These are phyloP conservation scores for Falco rusticolus DNA, from an alignment of 2,797 vertebrate genomes.

Conservation along the genomic window DNA sequence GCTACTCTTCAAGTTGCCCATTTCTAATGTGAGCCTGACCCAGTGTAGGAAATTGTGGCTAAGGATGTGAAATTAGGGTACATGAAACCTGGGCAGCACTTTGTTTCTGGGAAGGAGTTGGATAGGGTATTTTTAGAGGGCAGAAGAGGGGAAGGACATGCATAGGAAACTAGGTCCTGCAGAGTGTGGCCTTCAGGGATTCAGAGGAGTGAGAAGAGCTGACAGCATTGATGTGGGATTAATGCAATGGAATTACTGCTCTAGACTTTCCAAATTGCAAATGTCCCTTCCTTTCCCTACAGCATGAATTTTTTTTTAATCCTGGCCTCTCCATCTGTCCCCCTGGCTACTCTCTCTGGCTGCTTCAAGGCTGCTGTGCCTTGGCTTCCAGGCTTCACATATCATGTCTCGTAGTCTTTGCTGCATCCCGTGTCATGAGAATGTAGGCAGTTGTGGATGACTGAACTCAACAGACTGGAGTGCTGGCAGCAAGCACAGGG, in stretches of 20 bases:
- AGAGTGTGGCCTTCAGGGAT: neutral
- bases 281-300: conserved; percentile 35
- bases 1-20: neutral
- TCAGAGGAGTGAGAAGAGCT: conserved; percentile 26
- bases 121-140: conserved; percentile 17
- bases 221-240: neutral
- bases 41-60: neutral
- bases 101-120: neutral
- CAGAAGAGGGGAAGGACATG: neutral
- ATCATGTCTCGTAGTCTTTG: conserved; percentile 45
- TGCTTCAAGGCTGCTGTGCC: conserved; percentile 55
- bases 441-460: conserved; percentile 2
- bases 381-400: conserved; percentile 17
- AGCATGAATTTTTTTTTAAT: conserved; percentile 62
- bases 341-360: conserved; percentile 64
- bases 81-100: neutral
- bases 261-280: conserved; percentile 50
- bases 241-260: neutral
- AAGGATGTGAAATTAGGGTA: neutral
- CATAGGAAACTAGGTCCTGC: conserved; percentile 12
- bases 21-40: neutral
- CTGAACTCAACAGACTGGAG: conserved; percentile 11
- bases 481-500: neutral
- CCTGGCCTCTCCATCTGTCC: conserved; percentile 50
- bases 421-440: conserved; percentile 16